Evolutionary conservation across 2,888 invertebrate genomes (phyloP).

Genomic region (Bugula neritina): DNA sequence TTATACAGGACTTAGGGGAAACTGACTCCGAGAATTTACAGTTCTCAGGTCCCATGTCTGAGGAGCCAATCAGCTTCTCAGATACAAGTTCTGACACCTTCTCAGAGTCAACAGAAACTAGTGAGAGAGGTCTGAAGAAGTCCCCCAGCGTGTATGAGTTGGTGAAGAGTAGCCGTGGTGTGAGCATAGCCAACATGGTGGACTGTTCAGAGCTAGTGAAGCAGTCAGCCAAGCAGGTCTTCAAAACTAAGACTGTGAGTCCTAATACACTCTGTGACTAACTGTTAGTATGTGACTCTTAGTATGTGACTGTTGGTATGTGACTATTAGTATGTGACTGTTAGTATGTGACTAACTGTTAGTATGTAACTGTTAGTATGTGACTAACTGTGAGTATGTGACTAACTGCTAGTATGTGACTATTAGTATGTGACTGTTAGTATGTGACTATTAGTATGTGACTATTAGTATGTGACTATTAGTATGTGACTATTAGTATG

Average conservation of each 20-base stretch:
- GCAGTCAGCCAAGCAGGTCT: not conserved
- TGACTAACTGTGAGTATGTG: no score
- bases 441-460: not conserved
- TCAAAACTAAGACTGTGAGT: conserved; percentile 11
- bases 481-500: no score
- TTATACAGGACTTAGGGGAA: no score
- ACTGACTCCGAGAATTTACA: no score
- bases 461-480: not conserved
- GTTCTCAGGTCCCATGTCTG: no score
- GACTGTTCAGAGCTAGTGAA: not conserved
- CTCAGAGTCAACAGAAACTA: not conserved
- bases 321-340: no score
- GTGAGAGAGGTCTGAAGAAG: not conserved
- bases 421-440: not conserved
- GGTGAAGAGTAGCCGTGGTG: not conserved
- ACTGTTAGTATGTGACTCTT: not conserved
- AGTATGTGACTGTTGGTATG: not conserved
- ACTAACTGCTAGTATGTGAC: no score
- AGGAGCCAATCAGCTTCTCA: not conserved
- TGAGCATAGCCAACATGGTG: conserved; percentile 9
- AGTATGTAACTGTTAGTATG: no score
- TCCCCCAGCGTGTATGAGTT: not conserved
- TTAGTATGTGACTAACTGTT: no score
- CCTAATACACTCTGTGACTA: not conserved
- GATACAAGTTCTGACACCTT: not conserved